Evolutionary conservation across 2,797 vertebrate genomes (phyloP).

Genomic region (Hippoglossus hippoglossus): DNA sequence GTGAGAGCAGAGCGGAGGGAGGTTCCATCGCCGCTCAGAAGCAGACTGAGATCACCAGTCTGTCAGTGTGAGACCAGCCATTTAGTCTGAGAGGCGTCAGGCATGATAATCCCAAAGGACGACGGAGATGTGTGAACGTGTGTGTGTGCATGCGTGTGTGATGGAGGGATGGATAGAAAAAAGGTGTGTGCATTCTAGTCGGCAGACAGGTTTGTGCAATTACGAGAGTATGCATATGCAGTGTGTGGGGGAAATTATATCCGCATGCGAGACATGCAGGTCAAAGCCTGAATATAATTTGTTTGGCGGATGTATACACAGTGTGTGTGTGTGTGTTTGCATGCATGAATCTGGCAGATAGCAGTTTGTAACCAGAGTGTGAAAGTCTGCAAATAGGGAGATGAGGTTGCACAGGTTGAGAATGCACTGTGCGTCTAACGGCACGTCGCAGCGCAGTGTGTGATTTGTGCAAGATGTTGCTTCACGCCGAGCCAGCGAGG

Average conservation of each 20-base stretch:
- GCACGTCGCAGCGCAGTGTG: slow-evolving; percentile 10
- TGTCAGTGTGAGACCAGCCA: slow-evolving; percentile 76
- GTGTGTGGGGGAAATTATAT: slow-evolving; percentile 33
- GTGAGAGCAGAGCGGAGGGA: slow-evolving; percentile 47
- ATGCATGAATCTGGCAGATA: slow-evolving; percentile 28
- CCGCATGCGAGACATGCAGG: slow-evolving; percentile 26
- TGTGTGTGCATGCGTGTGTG: slow-evolving; percentile 38
- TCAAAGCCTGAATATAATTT: slow-evolving; percentile 40
- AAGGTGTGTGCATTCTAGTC: slow-evolving; percentile 35
- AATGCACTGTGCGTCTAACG: slow-evolving; percentile 12
- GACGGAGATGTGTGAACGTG: slow-evolving; percentile 35
- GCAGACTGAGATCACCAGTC: slow-evolving; percentile 71
- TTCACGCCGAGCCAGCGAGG: not conserved
- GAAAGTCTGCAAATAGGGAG: slow-evolving; percentile 36
- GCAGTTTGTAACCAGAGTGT: slow-evolving; percentile 10
- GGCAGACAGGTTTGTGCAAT: slow-evolving; percentile 46
- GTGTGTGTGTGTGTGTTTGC: slow-evolving; percentile 20
- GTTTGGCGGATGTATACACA: slow-evolving; percentile 6
- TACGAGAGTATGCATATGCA: slow-evolving; percentile 33
- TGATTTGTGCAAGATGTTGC: slow-evolving; percentile 22
- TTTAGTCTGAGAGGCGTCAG: slow-evolving; percentile 74
- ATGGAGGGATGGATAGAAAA: slow-evolving; percentile 21
- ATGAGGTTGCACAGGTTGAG: slow-evolving; percentile 33
- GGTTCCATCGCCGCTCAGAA: slow-evolving; percentile 53
- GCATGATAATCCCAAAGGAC: slow-evolving; percentile 71